Conservation (phyloP, 2,113 vertebrate genomes). For the Cyanocitta stelleri region DNA sequence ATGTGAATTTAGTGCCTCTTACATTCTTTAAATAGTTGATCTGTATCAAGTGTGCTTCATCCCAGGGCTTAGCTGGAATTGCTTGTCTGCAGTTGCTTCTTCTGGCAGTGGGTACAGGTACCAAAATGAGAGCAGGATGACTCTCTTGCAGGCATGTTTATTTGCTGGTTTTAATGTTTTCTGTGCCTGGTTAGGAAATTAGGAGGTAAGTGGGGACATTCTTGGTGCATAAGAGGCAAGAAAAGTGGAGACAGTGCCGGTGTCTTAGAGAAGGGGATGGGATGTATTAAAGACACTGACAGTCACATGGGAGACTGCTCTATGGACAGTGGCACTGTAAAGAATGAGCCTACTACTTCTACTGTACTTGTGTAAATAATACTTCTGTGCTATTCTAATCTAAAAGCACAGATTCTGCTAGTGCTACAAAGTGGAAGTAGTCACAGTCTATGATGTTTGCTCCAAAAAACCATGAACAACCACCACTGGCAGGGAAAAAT, state of each 20-base stretch:
- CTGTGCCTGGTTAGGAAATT: background rate
- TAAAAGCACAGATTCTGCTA: background rate
- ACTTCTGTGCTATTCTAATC: background rate
- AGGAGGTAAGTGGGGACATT: background rate
- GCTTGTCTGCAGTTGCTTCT: background rate
- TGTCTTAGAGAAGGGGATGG: background rate
- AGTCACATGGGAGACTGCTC: background rate
- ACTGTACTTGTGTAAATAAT: background rate
- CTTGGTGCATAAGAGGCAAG: background rate
- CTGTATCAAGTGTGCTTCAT: constrained; percentile 47
- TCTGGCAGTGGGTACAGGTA: background rate
- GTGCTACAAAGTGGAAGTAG: background rate
- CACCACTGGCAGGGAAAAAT: background rate
- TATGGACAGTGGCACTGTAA: background rate
- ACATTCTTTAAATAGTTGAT: constrained; percentile 64
- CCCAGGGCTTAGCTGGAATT: constrained; percentile 26
- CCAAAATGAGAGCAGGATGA: background rate
- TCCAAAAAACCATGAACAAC: background rate
- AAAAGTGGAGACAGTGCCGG: background rate
- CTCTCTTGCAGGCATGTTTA: background rate
- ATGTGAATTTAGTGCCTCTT: constrained; percentile 29
- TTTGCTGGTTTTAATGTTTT: background rate
- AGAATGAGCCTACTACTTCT: background rate
- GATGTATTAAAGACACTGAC: background rate
- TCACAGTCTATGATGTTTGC: background rate